phyloP scores from a whole-genome alignment of 2,888 invertebrate species.

The Spodoptera picta region DNA sequence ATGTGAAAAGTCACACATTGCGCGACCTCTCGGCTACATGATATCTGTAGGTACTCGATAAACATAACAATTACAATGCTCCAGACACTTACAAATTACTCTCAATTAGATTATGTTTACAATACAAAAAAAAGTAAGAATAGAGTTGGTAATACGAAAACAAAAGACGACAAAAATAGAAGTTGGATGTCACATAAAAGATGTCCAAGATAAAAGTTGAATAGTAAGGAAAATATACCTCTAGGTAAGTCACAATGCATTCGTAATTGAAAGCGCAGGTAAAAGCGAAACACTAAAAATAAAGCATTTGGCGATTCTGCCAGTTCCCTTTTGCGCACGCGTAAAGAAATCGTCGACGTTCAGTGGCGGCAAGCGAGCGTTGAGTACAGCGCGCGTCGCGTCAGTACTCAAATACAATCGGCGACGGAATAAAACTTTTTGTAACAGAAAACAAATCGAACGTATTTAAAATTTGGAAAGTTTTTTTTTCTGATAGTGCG shows the following conservation, averaged over 20 bases:
- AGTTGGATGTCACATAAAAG: background rate
- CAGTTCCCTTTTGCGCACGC: conserved; percentile 58
- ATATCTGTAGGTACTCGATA: no score
- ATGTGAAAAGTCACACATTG: conserved; percentile 1
- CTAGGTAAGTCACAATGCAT: conserved; percentile 47
- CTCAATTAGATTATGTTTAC: no score
- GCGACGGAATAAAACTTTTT: conserved; percentile 54
- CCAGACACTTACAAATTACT: no score
- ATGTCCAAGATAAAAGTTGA: conserved; percentile 9
- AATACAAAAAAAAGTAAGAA: no score
- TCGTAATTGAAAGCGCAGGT: conserved; percentile 60
- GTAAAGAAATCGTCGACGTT: conserved; percentile 38
- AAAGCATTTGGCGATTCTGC: conserved; percentile 55
- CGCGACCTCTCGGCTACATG: no score
- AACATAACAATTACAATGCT: no score
- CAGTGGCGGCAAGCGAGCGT: conserved; percentile 64
- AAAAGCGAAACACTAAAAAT: conserved; percentile 61
- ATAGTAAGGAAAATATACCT: conserved; percentile 4
- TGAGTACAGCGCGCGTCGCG: conserved; percentile 56
- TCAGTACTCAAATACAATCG: conserved; percentile 42
- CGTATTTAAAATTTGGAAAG: conserved; percentile 25
- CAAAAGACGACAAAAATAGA: background rate
- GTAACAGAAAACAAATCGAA: conserved; percentile 22
- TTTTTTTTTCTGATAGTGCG: conserved; percentile 35
- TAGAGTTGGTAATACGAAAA: no score